Evolutionary conservation across 1,140 invertebrate species (phyloP), one percentile per base, ranked within the genome.

Genomic region (Nylanderia fulva): DNA sequence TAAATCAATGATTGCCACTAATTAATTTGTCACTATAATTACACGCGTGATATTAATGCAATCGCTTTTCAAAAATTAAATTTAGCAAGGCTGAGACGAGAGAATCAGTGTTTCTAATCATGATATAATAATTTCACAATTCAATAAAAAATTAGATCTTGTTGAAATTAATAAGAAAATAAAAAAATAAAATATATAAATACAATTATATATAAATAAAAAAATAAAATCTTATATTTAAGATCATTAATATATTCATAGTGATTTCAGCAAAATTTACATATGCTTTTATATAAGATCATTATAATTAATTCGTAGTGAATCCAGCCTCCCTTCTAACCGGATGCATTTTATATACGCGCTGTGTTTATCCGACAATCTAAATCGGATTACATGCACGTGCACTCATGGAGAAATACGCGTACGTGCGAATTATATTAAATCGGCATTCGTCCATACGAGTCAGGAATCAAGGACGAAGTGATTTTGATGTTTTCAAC

Each of bases 1-100:
- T 83, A 88, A 88, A 88, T 88, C 84, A 72, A 56, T 74, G 58
- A 58, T 88, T 82, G 61, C 82, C 45, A 48, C 15, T 48, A 48
- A 48, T 48, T 48, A 15, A 48, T 48, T 48, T 48, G 15, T 48
- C 86, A 75, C 18, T 48, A 63, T 52, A 61, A 88, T 84, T 83
- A 75, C 7, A 54, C 13, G 33, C 21, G 29, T 15, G 56, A 84
- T 36, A n/a, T n/a, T n/a, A 58, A 36, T 15, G 29, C 33, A 18
- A 74, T 48, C n/a, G 18, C n/a, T 39, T 86, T 87, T 52, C 45
- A 29, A 33, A 27, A n/a, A 77, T 36, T 79, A 15, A 56, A 77
- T 71, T 71, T 13, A 6, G 5, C 29, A 24, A n/a, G n/a, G 45
- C 61, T 69, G 21, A 39, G 15, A 27, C 13, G n/a, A 18, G n/a